Percentiles rank a stretch among this genome's conserved stretches.
Evolutionary conservation across 1,140 invertebrate genomes (phyloP).

Genomic region (Rhopalosiphum maidis): DNA sequence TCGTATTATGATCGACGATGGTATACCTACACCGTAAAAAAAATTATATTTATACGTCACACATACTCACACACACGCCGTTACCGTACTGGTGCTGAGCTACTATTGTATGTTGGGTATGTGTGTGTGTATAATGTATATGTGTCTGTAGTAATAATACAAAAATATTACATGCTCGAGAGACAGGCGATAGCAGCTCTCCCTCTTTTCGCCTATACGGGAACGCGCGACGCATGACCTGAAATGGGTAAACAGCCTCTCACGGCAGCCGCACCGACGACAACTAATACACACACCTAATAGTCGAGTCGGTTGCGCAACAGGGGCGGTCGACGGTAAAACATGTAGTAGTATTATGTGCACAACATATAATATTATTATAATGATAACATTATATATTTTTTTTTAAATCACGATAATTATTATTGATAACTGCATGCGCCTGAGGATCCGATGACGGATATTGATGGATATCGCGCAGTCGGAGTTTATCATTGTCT

Average conservation of each 20-base stretch:
- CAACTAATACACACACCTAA: constrained; percentile 8
- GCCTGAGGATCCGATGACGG: background rate
- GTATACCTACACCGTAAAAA: background rate
- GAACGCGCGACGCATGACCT: constrained; percentile 14
- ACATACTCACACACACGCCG: background rate
- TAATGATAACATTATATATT: background rate
- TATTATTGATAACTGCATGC: background rate
- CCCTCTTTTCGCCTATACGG: constrained; percentile 19
- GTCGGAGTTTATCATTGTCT: background rate
- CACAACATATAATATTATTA: background rate
- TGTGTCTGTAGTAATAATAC: background rate
- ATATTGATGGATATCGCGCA: background rate
- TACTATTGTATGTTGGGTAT: background rate
- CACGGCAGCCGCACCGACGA: background rate
- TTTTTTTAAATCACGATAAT: background rate
- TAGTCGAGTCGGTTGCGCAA: constrained; percentile 24
- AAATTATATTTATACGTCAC: background rate
- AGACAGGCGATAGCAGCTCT: background rate
- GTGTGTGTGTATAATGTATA: background rate
- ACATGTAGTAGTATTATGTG: background rate
- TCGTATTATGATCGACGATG: background rate
- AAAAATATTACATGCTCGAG: background rate
- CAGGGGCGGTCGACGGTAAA: background rate
- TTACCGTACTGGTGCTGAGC: background rate
- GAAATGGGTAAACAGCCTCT: constrained; percentile 51